Base-by-base conservation (phyloP, 2,113 vertebrate species). In the Antigone vipio region DNA sequence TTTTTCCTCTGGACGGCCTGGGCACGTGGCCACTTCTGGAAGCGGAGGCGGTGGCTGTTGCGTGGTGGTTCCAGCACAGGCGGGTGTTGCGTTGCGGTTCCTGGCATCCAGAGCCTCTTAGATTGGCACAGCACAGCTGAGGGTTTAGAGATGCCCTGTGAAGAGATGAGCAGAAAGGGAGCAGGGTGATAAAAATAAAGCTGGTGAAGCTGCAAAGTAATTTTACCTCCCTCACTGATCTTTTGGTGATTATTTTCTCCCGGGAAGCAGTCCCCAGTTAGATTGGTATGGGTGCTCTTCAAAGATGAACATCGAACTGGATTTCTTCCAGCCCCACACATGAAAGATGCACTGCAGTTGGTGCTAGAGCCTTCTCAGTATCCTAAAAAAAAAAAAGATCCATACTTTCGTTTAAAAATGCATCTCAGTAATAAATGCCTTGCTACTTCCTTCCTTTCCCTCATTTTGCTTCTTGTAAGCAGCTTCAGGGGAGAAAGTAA, bases 161-260 rank as follows among this genome's bases (percentile, higher is more conserved):
- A 87, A 59, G 42, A 92, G 67, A 63, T 8, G 19, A 86, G 47
- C 29, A 9, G 56, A 64, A 42, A 45, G 68, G 79, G 79, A 93
- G 45, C 56, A 63, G 55, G 34, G n/a, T 64, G 83, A 95, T 97
- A 97, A 98, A 98, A 97, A 97, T 97, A 97, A 96, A 97, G 56
- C 63, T 59, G 50, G 66, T 50, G 47, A 82, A 77, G 86, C 74
- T 96, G 84, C 32, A 53, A 67, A 76, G 62, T 73, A 52, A 74
- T 68, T 91, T 78, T n/a, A 20, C 35, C 20, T 91, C 35, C 34
- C 34, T 71, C 2, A 0, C 38, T 63, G 67, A 14, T 16, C 38
- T 81, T 82, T 50, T 4, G 2, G 5, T 53, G 52, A 71, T 79
- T 56, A 38, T 60, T 79, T 90, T 66, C 67, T 92, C 29, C 18